A percentile compares a stretch with the other conserved stretches of the same genome.
phyloP scores from a whole-genome alignment of 2,797 vertebrate genomes.

The Pachyuromys duprasi region DNA sequence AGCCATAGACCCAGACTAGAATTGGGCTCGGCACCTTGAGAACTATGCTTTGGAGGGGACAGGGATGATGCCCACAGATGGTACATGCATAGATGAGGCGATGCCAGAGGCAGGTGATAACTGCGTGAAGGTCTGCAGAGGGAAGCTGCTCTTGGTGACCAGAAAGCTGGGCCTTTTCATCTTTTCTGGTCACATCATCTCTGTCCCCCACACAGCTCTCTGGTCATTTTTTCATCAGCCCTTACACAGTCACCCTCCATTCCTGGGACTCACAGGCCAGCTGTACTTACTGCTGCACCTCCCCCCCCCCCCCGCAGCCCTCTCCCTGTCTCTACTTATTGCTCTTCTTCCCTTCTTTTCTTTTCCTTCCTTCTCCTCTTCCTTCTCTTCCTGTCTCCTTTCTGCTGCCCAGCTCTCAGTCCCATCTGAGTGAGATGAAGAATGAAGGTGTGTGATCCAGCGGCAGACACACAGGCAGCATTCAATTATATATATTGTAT shows the following conservation, averaged over 20 bases:
- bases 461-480: background rate
- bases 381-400: background rate
- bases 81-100: accelerated
- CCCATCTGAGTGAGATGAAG: background rate
- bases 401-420: background rate
- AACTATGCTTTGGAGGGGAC: background rate
- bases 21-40: background rate
- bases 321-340: background rate
- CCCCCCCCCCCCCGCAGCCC: no score
- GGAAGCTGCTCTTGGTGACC: background rate
- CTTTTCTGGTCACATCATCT: background rate
- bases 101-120: accelerated
- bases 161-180: background rate
- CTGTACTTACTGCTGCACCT: background rate
- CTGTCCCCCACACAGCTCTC: background rate
- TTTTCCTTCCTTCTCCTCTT: accelerated
- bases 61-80: background rate
- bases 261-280: background rate
- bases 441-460: background rate
- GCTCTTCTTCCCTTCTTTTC: background rate
- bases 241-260: background rate
- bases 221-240: background rate
- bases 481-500: background rate
- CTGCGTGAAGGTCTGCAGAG: background rate
- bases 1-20: background rate